phyloP scores from a whole-genome alignment of 2,888 invertebrate genomes.

The Drosophila putrida region DNA sequence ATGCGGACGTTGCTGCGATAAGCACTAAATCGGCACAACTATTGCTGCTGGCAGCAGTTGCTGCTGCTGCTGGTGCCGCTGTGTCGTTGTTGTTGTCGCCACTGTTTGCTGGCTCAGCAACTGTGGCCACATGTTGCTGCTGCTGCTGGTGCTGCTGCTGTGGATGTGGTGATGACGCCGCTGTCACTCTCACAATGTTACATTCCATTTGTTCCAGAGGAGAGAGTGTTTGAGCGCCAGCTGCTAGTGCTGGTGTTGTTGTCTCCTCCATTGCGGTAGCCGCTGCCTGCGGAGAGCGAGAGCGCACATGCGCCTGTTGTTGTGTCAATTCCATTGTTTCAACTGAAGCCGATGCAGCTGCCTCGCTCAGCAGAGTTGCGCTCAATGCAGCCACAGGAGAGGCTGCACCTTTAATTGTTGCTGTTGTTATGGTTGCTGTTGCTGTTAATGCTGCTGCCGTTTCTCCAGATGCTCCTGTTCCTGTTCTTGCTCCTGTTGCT shows the following conservation, averaged over 20 bases:
- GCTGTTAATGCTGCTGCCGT: conserved; percentile 7
- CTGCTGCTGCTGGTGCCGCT: conserved; percentile 11
- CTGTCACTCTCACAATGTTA: conserved; percentile 34
- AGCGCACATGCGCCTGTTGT: conserved; percentile 72
- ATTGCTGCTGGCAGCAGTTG: conserved; percentile 7
- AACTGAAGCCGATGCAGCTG: conserved; percentile 61
- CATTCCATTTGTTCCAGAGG: conserved; percentile 65
- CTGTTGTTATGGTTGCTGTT: conserved; percentile 8
- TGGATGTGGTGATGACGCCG: conserved; percentile 40
- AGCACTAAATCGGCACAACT: conserved; percentile 29
- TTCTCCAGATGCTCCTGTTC: conserved; percentile 14
- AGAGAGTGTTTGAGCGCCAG: conserved; percentile 44
- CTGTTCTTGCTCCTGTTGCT: conserved; percentile 5
- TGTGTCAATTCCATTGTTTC: conserved; percentile 66
- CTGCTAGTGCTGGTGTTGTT: conserved; percentile 54
- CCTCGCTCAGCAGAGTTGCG: conserved; percentile 67
- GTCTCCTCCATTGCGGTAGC: conserved; percentile 60
- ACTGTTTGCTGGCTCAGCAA: conserved; percentile 23
- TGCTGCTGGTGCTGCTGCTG: conserved; percentile 34
- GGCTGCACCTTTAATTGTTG: conserved; percentile 32
- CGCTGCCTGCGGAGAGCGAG: conserved; percentile 65
- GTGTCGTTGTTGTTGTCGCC: conserved; percentile 18
- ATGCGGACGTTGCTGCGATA: conserved; percentile 34
- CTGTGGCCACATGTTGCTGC: conserved; percentile 63
- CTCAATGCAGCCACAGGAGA: conserved; percentile 62